Conservation (phyloP, 1,140 invertebrate species). For the Dinoponera quadriceps region DNA sequence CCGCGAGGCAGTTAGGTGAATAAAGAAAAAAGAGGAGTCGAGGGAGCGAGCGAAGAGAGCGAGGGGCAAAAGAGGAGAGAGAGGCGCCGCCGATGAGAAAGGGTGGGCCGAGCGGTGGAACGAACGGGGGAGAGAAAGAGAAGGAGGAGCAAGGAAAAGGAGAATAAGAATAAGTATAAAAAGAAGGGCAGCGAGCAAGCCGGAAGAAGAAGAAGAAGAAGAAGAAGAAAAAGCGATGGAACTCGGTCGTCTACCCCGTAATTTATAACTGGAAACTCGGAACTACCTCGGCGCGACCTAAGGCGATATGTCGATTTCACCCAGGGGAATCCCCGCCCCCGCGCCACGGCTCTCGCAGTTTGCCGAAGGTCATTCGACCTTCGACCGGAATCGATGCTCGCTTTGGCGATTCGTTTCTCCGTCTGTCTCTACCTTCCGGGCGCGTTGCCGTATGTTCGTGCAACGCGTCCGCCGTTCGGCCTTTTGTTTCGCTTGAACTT, state of each 20-base stretch:
- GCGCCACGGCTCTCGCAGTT: slow-evolving; percentile 49
- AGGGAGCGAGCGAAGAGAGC: slow-evolving; percentile 18
- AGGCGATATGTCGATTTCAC: slow-evolving; percentile 75
- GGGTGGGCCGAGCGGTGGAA: neutral
- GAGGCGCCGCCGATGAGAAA: slow-evolving; percentile 4
- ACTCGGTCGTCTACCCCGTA: slow-evolving; percentile 76
- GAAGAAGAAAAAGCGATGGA: slow-evolving; percentile 63
- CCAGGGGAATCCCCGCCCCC: slow-evolving; percentile 67
- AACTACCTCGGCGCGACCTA: slow-evolving; percentile 72
- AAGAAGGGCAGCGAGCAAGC: neutral
- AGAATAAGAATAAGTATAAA: slow-evolving; percentile 26
- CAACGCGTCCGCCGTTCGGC: neutral
- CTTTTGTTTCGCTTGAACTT: slow-evolving; percentile 9
- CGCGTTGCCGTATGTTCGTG: slow-evolving; percentile 11
- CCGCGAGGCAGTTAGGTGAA: slow-evolving; percentile 66
- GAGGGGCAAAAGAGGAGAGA: neutral
- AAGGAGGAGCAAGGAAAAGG: slow-evolving; percentile 5
- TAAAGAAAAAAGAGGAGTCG: slow-evolving; percentile 61
- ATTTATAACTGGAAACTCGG: slow-evolving; percentile 78
- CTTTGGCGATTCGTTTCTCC: slow-evolving; percentile 41
- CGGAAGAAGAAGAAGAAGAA: slow-evolving; percentile 21
- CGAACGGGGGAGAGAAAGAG: neutral
- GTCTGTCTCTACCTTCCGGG: neutral
- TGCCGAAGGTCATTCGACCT: slow-evolving; percentile 74
- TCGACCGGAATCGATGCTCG: slow-evolving; percentile 70